Conservation (phyloP, 2,113 vertebrate genomes). For the Galemys pyrenaicus region DNA sequence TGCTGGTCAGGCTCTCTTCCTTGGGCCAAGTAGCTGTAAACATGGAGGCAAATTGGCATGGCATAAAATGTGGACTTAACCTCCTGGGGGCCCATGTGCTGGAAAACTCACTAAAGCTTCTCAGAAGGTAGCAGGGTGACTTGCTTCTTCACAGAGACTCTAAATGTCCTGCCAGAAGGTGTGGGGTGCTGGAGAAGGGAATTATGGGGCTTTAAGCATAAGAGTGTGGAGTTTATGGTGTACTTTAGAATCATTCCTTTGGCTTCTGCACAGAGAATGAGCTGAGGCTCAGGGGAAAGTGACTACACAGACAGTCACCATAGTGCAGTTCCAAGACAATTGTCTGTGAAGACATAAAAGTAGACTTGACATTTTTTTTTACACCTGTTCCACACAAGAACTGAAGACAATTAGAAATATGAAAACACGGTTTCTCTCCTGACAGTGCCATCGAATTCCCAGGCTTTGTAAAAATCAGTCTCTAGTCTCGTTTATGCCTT, state of each 20-base stretch:
- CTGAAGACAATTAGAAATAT: conserved; percentile 20
- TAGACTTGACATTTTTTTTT: conserved; percentile 22
- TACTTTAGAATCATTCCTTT: neutral
- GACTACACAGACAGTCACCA: neutral
- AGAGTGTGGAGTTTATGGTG: neutral
- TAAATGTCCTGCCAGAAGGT: neutral
- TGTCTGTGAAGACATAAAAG: neutral
- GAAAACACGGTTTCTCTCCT: conserved; percentile 6
- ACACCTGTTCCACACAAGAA: neutral
- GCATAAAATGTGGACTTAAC: neutral
- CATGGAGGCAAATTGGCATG: neutral
- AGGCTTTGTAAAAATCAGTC: conserved; percentile 27
- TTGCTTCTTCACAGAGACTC: neutral
- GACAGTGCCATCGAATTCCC: neutral
- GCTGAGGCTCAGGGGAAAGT: neutral
- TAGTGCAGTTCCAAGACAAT: neutral
- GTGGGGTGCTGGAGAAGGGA: neutral
- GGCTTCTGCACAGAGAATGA: neutral
- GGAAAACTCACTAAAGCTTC: neutral
- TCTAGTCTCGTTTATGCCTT: neutral
- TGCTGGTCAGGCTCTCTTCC: neutral
- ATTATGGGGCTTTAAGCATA: neutral
- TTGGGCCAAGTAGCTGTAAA: neutral
- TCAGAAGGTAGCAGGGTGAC: neutral
- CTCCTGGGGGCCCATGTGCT: neutral